Base-by-base conservation (phyloP, 2,113 vertebrate genomes). In the Agelaius phoeniceus region DNA sequence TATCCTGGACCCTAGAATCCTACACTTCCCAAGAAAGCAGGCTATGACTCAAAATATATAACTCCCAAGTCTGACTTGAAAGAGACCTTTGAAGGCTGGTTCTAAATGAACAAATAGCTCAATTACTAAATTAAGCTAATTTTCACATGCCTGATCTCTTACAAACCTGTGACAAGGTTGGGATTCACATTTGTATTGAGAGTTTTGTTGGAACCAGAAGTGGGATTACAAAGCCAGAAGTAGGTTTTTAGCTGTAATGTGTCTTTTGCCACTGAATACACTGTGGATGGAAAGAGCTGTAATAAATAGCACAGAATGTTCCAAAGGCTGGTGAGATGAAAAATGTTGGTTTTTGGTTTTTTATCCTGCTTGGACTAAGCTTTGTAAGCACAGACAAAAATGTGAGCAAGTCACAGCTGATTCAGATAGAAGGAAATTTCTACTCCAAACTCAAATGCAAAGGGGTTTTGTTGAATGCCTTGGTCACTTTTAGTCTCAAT, bases 161-260 rank as follows among this genome's bases (percentile, higher is more conserved):
- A 57, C 33, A 91, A 91, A 93, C 39, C 33, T 6, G 1, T 15
- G 20, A 57, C 21, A 61, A 78, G 44, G 18, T 77, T 39, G 8
- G 7, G n/a, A 62, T 66, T 88, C 41, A n/a, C 41, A 39, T 63
- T 83, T 73, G 10, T 35, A 54, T 33, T 28, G 22, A 59, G 30
- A 83, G 22, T 49, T 82, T 78, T 73, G 46, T 14, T 94, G 79
- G 71, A 79, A 79, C 9, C 28, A 48, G 30, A 78, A 81, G 10
- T 20, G 15, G 37, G n/a, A 94, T 89, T 89, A 62, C 55, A 94
- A 95, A 94, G 86, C 20, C 87, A 96, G 93, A 80, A 87, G 37
- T 6, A 57, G 9, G 18, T 61, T 80, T 84, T 89, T 57, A 93
- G 75, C 49, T 79, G 28, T n/a, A 92, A 88, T 31, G 49, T 13